Base-by-base conservation (phyloP, 2,797 vertebrate species). In the Silurus lanzhouensis region DNA sequence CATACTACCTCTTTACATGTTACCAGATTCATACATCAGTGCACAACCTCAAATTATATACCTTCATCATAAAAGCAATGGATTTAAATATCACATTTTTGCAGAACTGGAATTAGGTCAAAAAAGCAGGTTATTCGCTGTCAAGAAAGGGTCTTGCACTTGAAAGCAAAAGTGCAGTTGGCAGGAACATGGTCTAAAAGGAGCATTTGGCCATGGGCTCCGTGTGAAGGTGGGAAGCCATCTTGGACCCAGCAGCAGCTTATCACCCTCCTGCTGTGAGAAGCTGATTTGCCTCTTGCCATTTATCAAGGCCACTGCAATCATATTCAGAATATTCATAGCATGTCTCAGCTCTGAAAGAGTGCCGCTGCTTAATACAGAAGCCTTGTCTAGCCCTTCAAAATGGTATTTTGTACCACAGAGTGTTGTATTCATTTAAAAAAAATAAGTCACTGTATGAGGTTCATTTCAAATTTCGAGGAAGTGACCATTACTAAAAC, bases 221-320 rank as follows among this genome's bases (percentile, higher is more conserved):
- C 3, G 9, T 76, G 67, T 78, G 63, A 83, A 68, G 61, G 55
- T 70, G 31, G 87, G 83, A 81, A 83, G 76, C 81, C 87, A 79
- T 89, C 44, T 85, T 87, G 85, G 86, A 63, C 84, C 80, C 67
- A 70, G 74, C 82, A 55, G 63, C 19, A 77, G 72, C 82, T 86
- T 84, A 83, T 87, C 86, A 87, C 79, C 83, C 84, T 87, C 86
- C 85, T 85, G 81, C 88, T 84, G 85, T 48, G 84, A 84, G 78
- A 84, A 74, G 82, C 84, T 90, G 90, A 88, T 91, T 91, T 90
- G 82, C 87, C 67, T 86, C 82, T 72, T 83, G 82, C 86, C 84
- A 84, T 88, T 90, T 88, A 87, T 85, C 88, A 90, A 89, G 86
- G 67, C 84, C 75, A 82, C 67, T 57, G 79, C 88, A 87, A 87